Base-by-base conservation (phyloP, 2,113 vertebrate species). In the Thermophis baileyi region DNA sequence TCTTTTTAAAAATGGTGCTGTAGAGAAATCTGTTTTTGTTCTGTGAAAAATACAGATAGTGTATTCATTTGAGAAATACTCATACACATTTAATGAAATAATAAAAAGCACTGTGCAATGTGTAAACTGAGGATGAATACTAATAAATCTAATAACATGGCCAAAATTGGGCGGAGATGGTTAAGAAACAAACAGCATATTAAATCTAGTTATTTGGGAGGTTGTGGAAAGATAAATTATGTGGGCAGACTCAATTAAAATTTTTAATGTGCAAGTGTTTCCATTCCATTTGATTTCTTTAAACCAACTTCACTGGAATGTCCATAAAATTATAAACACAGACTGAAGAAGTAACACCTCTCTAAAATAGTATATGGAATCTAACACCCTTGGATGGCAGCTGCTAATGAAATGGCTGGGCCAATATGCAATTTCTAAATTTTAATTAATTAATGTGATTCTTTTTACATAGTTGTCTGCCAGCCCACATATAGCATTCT, bases 341-440 rank as follows among this genome's bases (percentile, higher is more conserved):
- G 88, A 60, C 85, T 90, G 85, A 50, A 69, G 92, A 27, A 81
- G 6, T 49, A 91, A 93, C 95, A 93, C 3, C 10, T 91, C 50
- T 53, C 10, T 47, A 91, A 85, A 4, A 20, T 85, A 69, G 51
- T 20, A 30, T 60, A 90, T 0, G 0, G 16, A 90, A 85, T 69
- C 55, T 87, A 88, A 86, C 24, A n/a, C 88, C 54, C 10, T 25
- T 20, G 12, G 0, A 12, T 35, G 30, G 30, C 53, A 2, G 0
- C 25, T 16, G n/a, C 0, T 0, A 60, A 85, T 81, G 53, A 92
- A 90, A n/a, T 86, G 8, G 14, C 6, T 16, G 20, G 50, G 53
- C 90, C 50, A 85, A 90, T 53, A 85, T 60, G 4, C 8, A 81
- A 27, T 40, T 81, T 81, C 35, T 81, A 81, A 44, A 74, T 24